phyloP scores from a whole-genome alignment of 2,888 invertebrate species.

The Acanthococcus lagerstroemiae region DNA sequence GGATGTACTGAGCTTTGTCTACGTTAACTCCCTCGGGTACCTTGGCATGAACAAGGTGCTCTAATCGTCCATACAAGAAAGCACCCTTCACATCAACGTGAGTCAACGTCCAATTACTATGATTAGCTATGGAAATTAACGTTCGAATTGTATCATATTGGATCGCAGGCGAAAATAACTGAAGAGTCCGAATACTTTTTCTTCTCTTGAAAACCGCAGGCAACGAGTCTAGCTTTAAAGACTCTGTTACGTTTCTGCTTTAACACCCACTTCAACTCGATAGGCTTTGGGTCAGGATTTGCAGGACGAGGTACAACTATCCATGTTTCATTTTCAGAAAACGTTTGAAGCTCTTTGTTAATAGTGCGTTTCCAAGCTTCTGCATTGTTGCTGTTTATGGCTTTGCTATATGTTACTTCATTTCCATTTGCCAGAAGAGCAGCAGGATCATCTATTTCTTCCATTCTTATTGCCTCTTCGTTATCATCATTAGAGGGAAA shows the following conservation, averaged over 20 bases:
- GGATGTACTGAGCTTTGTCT: neutral
- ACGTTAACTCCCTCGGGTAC: neutral
- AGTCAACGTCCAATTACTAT: neutral
- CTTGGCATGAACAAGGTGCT: neutral
- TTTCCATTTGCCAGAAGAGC: no score
- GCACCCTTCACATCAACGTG: neutral
- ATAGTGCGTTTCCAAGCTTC: neutral
- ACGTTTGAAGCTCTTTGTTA: neutral
- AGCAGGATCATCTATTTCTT: no score
- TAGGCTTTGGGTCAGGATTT: neutral
- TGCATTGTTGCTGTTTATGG: no score
- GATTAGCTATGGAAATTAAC: neutral
- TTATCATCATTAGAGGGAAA: no score
- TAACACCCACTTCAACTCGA: neutral
- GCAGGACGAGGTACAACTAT: neutral
- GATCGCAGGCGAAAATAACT: neutral
- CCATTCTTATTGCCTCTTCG: no score
- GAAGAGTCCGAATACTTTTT: neutral
- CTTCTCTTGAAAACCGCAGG: neutral
- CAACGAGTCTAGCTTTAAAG: neutral
- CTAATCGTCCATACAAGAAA: neutral
- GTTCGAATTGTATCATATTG: neutral
- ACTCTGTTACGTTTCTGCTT: neutral
- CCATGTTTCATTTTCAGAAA: neutral
- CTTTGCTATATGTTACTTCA: no score